Evolutionary conservation across 1,140 invertebrate species (phyloP), one percentile per base, ranked within the genome.

Genomic region (Acyrthosiphon pisum): DNA sequence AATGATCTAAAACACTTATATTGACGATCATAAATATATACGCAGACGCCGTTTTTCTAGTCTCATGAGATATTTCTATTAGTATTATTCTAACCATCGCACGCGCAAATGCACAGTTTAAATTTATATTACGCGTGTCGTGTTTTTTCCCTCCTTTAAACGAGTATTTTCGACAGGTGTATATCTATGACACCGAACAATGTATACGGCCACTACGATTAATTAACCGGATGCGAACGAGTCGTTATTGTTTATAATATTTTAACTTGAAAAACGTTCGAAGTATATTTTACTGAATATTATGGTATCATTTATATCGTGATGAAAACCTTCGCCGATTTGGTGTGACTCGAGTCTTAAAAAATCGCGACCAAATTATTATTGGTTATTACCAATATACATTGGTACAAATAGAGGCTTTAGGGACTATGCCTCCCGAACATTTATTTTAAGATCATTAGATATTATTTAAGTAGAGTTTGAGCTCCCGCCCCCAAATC

Each of bases 231-330:
- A 14, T n/a, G 60, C 6, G 30, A 76, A 76, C 30, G 60, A 76
- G 30, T 76, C 60, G n/a, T 60, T 60, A 60, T 76, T 76, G 60
- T 76, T 76, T 76, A n/a, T 76, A 76, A 76, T 76, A 76, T 76
- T 18, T 76, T n/a, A 76, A 18, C 30, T 18, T 76, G 30, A 30
- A 76, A 76, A n/a, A 76, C 60, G 30, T 76, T 9, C 30, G 9
- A 0, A 9, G 4, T 76, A 35, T 68, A 68, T 30, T 30, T n/a
- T 9, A 68, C 9, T 11, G 8, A 56, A 30, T 30, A 60, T 60
- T 30, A 53, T 53, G 8, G 4, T 60, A 60, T 60, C 30, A 60
- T 60, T 60, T 60, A 60, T 30, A 41, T 60, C 56, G 56, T 60
- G 56, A 60, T 26, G 14, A 30, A 60, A 60, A 60, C 30, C 50